phyloP scores from a whole-genome alignment of 2,888 invertebrate species.

The Drosophila parthenogenetica region DNA sequence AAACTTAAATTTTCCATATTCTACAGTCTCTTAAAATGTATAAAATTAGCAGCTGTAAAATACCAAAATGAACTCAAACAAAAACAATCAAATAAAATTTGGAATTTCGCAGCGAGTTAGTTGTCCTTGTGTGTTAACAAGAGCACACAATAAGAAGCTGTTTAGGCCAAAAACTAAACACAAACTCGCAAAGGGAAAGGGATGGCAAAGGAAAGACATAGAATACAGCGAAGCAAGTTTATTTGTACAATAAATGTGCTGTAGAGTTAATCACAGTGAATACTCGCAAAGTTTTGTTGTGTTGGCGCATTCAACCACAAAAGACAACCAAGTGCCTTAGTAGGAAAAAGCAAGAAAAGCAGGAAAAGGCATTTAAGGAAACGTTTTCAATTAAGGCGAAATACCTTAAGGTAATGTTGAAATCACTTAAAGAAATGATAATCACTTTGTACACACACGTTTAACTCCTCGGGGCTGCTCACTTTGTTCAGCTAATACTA shows the following conservation, averaged over 20 bases:
- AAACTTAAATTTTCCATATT: too few species aligned
- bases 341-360: neutral
- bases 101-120: conserved; percentile 2
- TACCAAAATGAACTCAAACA: neutral
- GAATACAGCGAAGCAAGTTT: conserved; percentile 28
- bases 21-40: neutral
- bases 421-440: conserved; percentile 83
- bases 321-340: conserved; percentile 28
- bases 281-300: conserved; percentile 18
- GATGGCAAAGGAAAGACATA: neutral
- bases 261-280: conserved; percentile 64
- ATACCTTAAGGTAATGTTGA: conserved; percentile 77
- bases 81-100: neutral
- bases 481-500: conserved; percentile 38
- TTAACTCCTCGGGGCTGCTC: conserved; percentile 71
- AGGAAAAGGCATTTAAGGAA: conserved; percentile 66
- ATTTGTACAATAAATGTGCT: conserved; percentile 50
- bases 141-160: neutral
- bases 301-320: conserved; percentile 63
- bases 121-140: conserved; percentile 23
- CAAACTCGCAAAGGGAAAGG: conserved; percentile 1
- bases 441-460: conserved; percentile 75
- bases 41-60: neutral
- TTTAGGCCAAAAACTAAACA: conserved; percentile 13
- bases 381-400: conserved; percentile 73